phyloP scores from a whole-genome alignment of 2,888 invertebrate genomes.

The Cantharis nigra region DNA sequence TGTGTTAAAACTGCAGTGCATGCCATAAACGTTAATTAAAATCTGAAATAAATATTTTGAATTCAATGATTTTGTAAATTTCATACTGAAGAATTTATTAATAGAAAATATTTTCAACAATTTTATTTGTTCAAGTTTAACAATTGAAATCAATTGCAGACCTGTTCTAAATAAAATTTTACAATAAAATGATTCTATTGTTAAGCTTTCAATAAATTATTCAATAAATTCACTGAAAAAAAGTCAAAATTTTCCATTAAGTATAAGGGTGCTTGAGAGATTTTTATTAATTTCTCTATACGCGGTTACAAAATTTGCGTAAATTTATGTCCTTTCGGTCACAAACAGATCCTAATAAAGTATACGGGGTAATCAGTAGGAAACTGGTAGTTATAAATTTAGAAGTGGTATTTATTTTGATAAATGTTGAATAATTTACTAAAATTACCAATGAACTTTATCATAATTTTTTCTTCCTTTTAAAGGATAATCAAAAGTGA shows the following conservation, averaged over 20 bases:
- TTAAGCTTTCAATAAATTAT: background rate
- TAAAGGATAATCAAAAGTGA: too few species aligned
- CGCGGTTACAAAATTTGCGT: background rate
- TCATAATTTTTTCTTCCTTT: background rate
- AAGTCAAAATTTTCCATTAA: background rate
- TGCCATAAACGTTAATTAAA: background rate
- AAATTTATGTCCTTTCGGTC: background rate
- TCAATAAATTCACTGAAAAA: background rate
- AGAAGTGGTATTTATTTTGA: background rate
- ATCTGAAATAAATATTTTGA: background rate
- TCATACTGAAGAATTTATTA: background rate
- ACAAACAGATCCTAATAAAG: background rate
- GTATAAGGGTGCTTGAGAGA: background rate
- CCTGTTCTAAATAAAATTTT: background rate
- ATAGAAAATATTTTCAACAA: background rate
- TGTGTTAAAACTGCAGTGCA: background rate
- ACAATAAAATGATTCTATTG: background rate
- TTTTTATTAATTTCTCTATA: background rate
- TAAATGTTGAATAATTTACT: background rate
- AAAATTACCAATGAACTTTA: background rate
- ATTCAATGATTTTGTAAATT: background rate
- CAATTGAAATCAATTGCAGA: background rate
- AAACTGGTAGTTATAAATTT: background rate
- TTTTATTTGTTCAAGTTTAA: background rate
- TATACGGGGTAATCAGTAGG: background rate